Evolutionary conservation across 2,797 vertebrate genomes (phyloP).

Genomic region (Eremophila alpestris): DNA sequence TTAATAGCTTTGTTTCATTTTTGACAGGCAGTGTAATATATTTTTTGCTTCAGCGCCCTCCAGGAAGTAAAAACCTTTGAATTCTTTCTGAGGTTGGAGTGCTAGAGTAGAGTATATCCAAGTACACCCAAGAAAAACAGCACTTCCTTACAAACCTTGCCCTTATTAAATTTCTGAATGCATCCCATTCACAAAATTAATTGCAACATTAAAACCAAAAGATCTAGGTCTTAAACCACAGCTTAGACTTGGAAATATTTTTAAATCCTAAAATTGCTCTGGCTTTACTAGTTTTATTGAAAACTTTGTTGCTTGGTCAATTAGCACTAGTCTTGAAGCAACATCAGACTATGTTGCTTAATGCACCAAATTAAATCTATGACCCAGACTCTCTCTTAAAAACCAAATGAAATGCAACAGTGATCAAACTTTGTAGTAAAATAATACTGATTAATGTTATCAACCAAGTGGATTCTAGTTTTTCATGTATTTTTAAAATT

Average conservation of each 20-base stretch:
- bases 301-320: neutral
- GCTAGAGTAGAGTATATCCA: neutral
- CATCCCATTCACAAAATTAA: neutral
- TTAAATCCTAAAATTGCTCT: neutral
- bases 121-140: neutral
- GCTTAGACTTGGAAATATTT: neutral
- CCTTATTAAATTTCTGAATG: neutral
- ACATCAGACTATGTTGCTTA: neutral
- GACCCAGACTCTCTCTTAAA: neutral
- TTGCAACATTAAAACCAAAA: neutral
- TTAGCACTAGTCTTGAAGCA: neutral
- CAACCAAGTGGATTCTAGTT: neutral
- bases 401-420: neutral
- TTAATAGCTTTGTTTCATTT: neutral
- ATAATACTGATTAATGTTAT: neutral
- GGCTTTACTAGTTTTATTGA: neutral
- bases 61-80: neutral
- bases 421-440: neutral
- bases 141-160: neutral
- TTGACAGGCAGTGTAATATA: neutral
- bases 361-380: neutral
- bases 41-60: neutral
- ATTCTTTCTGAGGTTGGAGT: neutral
- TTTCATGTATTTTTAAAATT: neutral
- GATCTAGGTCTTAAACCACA: neutral